Percentiles rank a stretch among this genome's conserved stretches.
Conservation (phyloP, 1,140 invertebrate genomes). For the Tetramorium simillimum region DNA sequence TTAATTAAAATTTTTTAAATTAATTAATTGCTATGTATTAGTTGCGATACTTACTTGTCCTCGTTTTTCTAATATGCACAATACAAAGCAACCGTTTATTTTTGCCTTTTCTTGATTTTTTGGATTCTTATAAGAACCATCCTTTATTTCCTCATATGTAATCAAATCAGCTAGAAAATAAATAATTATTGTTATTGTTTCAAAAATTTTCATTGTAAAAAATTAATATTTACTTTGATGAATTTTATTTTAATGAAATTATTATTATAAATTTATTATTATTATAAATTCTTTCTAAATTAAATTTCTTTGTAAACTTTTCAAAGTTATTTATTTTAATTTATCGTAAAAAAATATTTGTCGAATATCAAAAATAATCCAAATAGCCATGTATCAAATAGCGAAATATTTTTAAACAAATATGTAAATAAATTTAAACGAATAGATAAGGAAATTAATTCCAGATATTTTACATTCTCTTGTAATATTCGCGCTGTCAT, state of each 20-base stretch:
- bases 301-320: background rate
- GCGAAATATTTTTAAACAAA: background rate
- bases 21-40: no score
- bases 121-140: background rate
- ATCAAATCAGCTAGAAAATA: slow-evolving; percentile 4
- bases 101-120: background rate
- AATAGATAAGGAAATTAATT: background rate
- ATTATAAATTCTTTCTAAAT: background rate
- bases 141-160: background rate
- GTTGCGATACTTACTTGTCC: background rate
- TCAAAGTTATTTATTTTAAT: background rate
- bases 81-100: background rate
- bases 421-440: background rate
- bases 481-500: background rate
- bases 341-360: background rate
- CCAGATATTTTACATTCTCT: background rate
- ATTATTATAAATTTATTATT: background rate
- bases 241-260: background rate
- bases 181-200: background rate
- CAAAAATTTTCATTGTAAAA: background rate
- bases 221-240: background rate
- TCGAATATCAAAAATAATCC: background rate
- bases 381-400: background rate
- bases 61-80: slow-evolving; percentile 12
- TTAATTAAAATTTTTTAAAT: no score